Percentiles rank a stretch among this genome's conserved stretches.
Evolutionary conservation across 2,113 vertebrate species (phyloP).

Genomic region (Steatornis caripensis): DNA sequence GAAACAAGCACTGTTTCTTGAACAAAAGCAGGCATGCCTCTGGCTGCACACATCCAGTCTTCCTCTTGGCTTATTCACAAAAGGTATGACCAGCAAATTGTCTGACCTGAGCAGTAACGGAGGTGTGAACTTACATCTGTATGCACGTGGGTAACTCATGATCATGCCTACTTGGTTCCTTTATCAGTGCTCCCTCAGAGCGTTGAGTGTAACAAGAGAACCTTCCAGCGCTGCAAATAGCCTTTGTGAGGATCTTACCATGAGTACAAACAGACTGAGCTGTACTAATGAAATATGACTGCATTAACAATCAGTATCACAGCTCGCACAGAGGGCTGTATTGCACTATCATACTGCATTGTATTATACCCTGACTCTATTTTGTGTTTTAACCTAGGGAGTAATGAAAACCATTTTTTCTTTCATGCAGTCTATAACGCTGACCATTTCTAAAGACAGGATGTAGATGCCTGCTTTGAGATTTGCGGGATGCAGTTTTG

Average conservation of each 20-base stretch:
- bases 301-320: neutral
- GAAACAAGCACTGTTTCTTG: neutral
- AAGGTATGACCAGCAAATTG: neutral
- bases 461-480: neutral
- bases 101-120: neutral
- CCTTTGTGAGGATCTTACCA: neutral
- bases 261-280: neutral
- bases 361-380: neutral
- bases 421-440: neutral
- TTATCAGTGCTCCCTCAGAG: neutral
- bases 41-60: neutral
- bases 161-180: neutral
- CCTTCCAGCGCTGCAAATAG: neutral
- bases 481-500: neutral
- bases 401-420: neutral
- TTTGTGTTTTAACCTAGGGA: neutral
- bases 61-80: neutral
- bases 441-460: neutral
- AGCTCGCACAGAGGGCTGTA: neutral
- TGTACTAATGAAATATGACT: neutral
- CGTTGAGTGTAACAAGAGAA: neutral
- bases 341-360: neutral
- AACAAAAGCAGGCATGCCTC: neutral
- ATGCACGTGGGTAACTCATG: neutral
- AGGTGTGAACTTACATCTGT: neutral